Percentiles rank a stretch among this genome's conserved stretches.
Evolutionary conservation across 2,113 vertebrate genomes (phyloP).

Genomic region (Sorex fumeus): DNA sequence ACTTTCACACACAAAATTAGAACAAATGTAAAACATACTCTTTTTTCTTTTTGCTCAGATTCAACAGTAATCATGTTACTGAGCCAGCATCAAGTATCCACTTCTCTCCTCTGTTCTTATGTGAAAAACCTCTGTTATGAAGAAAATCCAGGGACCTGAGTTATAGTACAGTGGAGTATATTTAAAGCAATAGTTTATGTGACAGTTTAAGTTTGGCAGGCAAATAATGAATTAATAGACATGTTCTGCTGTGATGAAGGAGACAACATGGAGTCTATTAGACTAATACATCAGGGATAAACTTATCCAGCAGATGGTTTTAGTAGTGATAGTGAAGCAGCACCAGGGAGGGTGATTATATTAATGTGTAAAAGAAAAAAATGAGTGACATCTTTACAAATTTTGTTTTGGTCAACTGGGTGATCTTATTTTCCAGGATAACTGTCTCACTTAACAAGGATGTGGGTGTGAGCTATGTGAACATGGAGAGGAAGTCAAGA

Average conservation of each 20-base stretch:
- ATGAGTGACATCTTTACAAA: background rate
- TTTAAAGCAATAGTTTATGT: background rate
- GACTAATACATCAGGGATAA: background rate
- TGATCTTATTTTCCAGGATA: background rate
- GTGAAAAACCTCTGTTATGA: background rate
- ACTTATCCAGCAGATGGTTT: background rate
- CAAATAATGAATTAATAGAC: background rate
- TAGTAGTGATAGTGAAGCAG: background rate
- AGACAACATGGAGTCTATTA: background rate
- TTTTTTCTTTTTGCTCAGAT: background rate
- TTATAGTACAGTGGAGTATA: background rate
- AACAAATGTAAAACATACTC: background rate
- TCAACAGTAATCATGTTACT: background rate
- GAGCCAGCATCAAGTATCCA: background rate
- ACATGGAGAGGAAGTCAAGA: background rate
- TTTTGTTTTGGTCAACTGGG: background rate
- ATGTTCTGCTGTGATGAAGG: background rate
- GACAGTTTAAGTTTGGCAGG: slow-evolving; percentile 31
- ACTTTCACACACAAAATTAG: background rate
- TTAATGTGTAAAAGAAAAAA: background rate
- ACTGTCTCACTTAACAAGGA: background rate
- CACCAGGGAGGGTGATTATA: background rate
- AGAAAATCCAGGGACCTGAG: background rate
- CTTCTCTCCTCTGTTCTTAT: background rate
- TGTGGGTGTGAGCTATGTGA: background rate